phyloP scores from a whole-genome alignment of 2,113 vertebrate genomes.

The Cottus gobio region DNA sequence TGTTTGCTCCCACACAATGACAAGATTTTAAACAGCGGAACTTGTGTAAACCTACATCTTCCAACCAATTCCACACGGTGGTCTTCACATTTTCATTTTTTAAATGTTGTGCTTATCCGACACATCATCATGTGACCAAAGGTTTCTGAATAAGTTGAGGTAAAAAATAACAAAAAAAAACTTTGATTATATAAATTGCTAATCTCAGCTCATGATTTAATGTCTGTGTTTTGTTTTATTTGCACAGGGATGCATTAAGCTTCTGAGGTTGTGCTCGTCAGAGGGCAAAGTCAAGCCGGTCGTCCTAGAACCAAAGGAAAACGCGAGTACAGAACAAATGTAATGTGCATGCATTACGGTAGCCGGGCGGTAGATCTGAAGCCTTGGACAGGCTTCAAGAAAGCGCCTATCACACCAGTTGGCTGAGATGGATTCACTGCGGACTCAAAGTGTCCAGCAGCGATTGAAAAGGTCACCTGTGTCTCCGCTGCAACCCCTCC shows the following conservation, averaged over 20 bases:
- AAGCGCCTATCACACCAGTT: constrained; percentile 78
- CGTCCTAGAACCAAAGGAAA: background rate
- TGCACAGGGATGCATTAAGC: background rate
- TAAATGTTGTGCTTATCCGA: background rate
- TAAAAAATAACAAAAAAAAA: background rate
- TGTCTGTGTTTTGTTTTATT: background rate
- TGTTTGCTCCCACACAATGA: background rate
- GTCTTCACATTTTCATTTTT: background rate
- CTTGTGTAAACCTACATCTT: background rate
- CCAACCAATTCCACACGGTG: background rate
- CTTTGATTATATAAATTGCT: background rate
- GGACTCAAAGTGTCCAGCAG: constrained; percentile 71
- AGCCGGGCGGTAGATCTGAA: constrained; percentile 67
- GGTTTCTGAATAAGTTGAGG: too few species aligned
- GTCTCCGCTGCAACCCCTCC: constrained; percentile 59
- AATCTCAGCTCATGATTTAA: background rate
- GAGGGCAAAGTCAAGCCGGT: background rate
- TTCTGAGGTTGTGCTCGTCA: background rate
- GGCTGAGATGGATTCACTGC: constrained; percentile 80
- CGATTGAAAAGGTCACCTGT: constrained; percentile 77
- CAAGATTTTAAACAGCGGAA: too few species aligned
- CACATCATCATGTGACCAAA: background rate
- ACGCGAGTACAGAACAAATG: constrained; percentile 47
- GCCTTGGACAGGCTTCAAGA: constrained; percentile 69
- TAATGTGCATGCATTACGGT: constrained; percentile 76